Base-by-base conservation (phyloP, 1,140 invertebrate species). In the Grapholita molesta region DNA sequence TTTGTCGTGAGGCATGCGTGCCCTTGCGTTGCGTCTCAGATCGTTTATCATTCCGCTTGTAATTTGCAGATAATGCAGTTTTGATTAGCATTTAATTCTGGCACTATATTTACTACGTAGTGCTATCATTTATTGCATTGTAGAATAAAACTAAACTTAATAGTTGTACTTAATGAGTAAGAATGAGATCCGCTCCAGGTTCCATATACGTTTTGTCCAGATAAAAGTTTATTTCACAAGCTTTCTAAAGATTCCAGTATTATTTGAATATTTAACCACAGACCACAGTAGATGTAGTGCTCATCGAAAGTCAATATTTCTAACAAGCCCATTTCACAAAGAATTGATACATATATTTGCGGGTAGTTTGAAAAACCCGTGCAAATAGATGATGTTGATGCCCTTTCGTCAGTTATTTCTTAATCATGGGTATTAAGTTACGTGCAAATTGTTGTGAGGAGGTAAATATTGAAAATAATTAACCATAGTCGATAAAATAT, bases 1-100 rank as follows among this genome's bases (percentile, higher is more conserved):
- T 72, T 38, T 68, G 21, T 32, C 9, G 53, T 53, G 33, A 11
- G 24, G 42, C 42, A 48, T 68, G 30, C 11, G 23, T 57, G 25
- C 66, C 21, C 61, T 64, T 52, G 65, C 25, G 12, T 33, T 7
- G 42, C 42, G 42, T 48, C 42, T 48, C 15, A 48, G 18, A 48
- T 48, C 38, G 38, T 42, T 18, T 35, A 35, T 35, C 4, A 12
- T 35, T 9, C 7, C 3, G 38, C 7, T 48, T 6, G 8, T 21
- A 21, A 48, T 15, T 21, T 48, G 18, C 42, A 48, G 12, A 48
- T 9, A 21, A 21, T 48, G 18, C n/a, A 48, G 18, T 48, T 3
- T 18, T 48, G 6, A 48, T 48, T 18, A 18, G 42, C 42, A 8
- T 48, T 21, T 2, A 38, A 3, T 35, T 11, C 12, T 15, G 12